Evolutionary conservation across 2,888 invertebrate genomes (phyloP).

Genomic region (Celastrina argiolus): DNA sequence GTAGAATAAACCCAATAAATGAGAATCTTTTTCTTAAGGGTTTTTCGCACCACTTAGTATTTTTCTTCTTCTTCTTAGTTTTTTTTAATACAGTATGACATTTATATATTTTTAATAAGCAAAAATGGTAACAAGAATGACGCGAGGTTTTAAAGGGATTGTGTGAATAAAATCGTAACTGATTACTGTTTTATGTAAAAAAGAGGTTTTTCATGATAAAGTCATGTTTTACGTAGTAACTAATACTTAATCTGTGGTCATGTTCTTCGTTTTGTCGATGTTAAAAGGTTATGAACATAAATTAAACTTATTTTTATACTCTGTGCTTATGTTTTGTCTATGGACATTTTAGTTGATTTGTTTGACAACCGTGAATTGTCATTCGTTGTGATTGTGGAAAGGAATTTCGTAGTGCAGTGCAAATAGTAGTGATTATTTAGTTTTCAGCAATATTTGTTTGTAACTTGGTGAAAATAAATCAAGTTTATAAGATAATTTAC

Average conservation of each 20-base stretch:
- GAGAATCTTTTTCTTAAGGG: not conserved
- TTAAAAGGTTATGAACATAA: not conserved
- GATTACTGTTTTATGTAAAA: too few species aligned
- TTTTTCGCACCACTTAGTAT: not conserved
- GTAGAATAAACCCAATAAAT: not conserved
- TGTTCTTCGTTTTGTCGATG: too few species aligned
- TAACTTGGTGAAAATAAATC: not conserved
- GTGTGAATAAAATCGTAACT: too few species aligned
- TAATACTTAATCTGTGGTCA: too few species aligned
- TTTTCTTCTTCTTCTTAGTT: not conserved
- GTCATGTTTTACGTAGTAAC: too few species aligned
- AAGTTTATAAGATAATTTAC: not conserved
- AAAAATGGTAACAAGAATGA: too few species aligned
- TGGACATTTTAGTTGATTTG: not conserved
- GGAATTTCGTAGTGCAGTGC: not conserved
- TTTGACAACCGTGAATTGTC: constrained; percentile 5
- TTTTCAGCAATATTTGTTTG: not conserved
- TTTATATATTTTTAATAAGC: not conserved
- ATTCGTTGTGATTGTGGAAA: constrained; percentile 7
- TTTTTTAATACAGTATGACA: not conserved
- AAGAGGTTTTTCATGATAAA: too few species aligned
- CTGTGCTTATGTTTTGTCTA: not conserved
- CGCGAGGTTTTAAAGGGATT: too few species aligned
- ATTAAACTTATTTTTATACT: too few species aligned
- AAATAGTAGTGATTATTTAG: not conserved